Evolutionary conservation across 2,797 vertebrate species (phyloP).

Genomic region (Chromis chromis): DNA sequence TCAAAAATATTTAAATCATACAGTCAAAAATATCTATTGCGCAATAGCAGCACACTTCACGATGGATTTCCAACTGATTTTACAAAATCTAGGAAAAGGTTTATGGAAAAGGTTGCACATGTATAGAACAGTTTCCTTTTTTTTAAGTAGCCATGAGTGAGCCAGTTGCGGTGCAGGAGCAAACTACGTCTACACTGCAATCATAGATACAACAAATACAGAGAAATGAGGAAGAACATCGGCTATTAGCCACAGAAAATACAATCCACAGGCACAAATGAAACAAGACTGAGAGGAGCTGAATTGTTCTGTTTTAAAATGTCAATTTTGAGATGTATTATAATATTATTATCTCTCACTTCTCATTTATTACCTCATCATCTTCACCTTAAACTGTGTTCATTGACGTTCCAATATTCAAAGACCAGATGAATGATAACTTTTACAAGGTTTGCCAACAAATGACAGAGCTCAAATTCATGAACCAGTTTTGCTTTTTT

Average conservation of each 20-base stretch:
- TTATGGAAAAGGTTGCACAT: constrained; percentile 31
- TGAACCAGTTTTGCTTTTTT: not conserved
- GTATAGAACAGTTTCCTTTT: constrained; percentile 34
- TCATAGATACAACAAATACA: constrained; percentile 53
- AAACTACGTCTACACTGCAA: constrained; percentile 41
- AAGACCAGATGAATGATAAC: constrained; percentile 5
- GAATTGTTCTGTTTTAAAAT: constrained; percentile 1
- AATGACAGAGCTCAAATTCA: not conserved
- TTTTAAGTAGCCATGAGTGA: constrained; percentile 37
- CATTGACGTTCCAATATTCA: constrained; percentile 40
- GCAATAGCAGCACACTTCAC: constrained; percentile 52
- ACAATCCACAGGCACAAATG: constrained; percentile 38
- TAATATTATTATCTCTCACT: not conserved
- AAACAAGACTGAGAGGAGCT: constrained; percentile 28
- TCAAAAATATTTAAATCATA: constrained; percentile 51
- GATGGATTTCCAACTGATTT: constrained; percentile 38
- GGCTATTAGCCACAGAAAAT: constrained; percentile 43
- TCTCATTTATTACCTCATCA: not conserved
- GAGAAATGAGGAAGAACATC: constrained; percentile 33
- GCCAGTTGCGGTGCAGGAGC: constrained; percentile 35
- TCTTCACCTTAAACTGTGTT: not conserved
- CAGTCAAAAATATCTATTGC: constrained; percentile 57
- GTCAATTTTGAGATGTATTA: constrained; percentile 11
- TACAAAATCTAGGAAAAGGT: constrained; percentile 33
- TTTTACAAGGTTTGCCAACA: not conserved